A percentile compares a stretch with the other conserved stretches of the same genome.
phyloP scores from a whole-genome alignment of 2,797 vertebrate species.

The Periparus ater region DNA sequence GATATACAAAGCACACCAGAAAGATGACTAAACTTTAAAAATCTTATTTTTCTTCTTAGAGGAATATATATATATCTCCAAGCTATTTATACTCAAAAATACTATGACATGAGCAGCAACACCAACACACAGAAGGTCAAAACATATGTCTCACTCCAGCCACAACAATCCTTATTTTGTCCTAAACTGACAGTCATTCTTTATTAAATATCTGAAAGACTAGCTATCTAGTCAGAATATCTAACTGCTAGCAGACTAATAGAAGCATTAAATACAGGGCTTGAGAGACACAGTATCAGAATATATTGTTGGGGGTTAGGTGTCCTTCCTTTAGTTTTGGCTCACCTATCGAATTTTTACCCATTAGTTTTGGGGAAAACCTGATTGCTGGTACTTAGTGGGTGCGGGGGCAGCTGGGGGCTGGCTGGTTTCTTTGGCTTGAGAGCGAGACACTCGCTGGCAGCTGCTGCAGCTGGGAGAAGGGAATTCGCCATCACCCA shows the following conservation, averaged over 20 bases:
- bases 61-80: not conserved
- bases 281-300: not conserved
- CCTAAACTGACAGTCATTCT: not conserved
- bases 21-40: not conserved
- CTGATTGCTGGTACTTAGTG: no score
- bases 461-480: no score
- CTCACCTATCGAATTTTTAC: no score
- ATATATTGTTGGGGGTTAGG: not conserved
- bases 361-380: no score
- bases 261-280: conserved; percentile 14
- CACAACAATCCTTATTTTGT: not conserved
- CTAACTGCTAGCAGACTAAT: not conserved
- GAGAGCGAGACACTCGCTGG: no score
- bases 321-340: no score
- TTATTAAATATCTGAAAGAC: not conserved
- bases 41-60: not conserved
- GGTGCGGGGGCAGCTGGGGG: no score
- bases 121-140: not conserved
- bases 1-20: not conserved
- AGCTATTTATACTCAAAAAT: not conserved
- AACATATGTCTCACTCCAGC: not conserved
- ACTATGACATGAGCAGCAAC: not conserved
- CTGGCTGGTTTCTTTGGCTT: no score
- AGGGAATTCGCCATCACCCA: no score
- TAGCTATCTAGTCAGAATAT: no score